These are phyloP conservation scores for Pseudochirops corinnae DNA, from an alignment of 2,797 vertebrate species.

Conservation along the genomic window DNA sequence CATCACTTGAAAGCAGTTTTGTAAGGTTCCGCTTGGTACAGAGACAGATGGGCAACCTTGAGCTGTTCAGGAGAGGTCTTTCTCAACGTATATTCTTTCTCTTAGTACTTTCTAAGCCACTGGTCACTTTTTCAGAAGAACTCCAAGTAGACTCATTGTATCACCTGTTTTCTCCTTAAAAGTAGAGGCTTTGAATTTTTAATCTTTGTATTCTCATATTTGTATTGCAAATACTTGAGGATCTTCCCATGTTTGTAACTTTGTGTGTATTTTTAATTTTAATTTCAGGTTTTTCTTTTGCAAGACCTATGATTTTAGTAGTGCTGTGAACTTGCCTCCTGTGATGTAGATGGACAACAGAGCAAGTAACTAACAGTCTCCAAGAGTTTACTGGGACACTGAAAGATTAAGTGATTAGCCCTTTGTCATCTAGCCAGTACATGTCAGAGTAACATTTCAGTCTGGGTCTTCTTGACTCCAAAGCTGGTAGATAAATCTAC, in stretches of 20 bases:
- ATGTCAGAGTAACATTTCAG: background rate
- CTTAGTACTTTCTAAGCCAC: background rate
- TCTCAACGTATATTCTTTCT: background rate
- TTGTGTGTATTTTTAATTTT: background rate
- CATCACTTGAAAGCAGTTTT: background rate
- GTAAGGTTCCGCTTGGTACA: background rate
- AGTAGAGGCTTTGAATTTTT: background rate
- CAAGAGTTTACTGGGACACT: background rate
- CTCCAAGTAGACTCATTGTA: background rate
- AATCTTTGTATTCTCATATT: background rate
- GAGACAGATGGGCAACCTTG: background rate
- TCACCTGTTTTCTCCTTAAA: background rate
- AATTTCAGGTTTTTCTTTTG: background rate
- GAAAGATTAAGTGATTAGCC: background rate
- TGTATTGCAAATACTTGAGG: background rate
- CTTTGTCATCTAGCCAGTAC: background rate
- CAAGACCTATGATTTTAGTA: background rate
- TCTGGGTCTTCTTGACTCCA: background rate
- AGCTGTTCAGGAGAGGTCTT: background rate
- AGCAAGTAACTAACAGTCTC: background rate
- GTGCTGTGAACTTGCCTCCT: background rate
- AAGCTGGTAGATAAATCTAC: background rate
- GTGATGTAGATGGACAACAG: background rate
- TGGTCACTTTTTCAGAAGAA: background rate
- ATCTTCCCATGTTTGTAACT: background rate